phyloP scores from a whole-genome alignment of 2,888 invertebrate species.

The Drosophila paucipuncta region DNA sequence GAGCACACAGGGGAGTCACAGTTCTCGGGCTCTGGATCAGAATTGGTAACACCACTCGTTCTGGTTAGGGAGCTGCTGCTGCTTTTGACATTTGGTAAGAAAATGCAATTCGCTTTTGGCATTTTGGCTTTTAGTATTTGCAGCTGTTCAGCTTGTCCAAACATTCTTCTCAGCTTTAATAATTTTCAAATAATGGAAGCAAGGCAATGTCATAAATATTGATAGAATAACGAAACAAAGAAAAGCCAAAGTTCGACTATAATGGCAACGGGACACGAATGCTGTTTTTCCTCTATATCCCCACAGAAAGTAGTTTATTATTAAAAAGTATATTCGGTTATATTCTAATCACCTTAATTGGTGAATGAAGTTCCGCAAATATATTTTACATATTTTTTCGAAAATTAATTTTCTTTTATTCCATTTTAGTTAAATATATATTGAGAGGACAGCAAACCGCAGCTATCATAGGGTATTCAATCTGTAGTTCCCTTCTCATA shows the following conservation, averaged over 20 bases:
- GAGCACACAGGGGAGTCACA: not conserved
- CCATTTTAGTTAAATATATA: not conserved
- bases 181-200: conserved; percentile 55
- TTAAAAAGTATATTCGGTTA: not conserved
- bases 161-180: conserved; percentile 26
- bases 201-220: conserved; percentile 62
- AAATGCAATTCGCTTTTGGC: conserved; percentile 59
- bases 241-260: conserved; percentile 29
- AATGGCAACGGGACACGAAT: conserved; percentile 65
- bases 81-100: conserved; percentile 74
- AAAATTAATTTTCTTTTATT: not conserved
- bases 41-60: not conserved
- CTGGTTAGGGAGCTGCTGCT: conserved; percentile 2
- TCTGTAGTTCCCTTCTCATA: not conserved
- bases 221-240: conserved; percentile 24
- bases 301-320: not conserved
- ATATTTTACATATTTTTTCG: not conserved
- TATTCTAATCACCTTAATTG: not conserved
- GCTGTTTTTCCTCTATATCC: not conserved
- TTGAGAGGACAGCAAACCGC: not conserved
- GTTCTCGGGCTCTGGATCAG: not conserved
- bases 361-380: not conserved
- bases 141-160: not conserved
- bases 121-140: conserved; percentile 29
- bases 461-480: conserved; percentile 24